Base-by-base conservation (phyloP, 2,113 vertebrate genomes). In the Hiodon alosoides region DNA sequence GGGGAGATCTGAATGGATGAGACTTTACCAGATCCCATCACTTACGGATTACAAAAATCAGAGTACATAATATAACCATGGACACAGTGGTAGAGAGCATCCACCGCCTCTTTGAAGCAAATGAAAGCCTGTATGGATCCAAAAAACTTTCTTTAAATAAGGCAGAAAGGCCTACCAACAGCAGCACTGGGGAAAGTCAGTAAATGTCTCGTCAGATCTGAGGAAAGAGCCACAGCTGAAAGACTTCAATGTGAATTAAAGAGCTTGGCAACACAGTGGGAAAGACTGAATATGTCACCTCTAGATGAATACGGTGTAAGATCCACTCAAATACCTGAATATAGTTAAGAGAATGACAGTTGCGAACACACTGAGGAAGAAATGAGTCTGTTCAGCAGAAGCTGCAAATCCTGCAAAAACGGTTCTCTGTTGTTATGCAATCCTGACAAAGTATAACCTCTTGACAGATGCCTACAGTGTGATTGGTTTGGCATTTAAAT, bases 401-500 rank as follows among this genome's bases (percentile, higher is more conserved):
- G 14, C 3, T 16, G 14, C 7, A 7, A 3, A 3, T 62, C 60
- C 60, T 62, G 60, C 14, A 31, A 61, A 61, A 55, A 55, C 54
- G 4, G 9, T 55, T 5, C 54, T 55, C 54, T 57, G 54, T 57
- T 57, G 10, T 10, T 57, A 57, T 57, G 5, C 10, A 5, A 57
- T 57, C 10, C 54, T 57, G 54, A 57, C 5, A 5, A 5, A 10
- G 10, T 57, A 57, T 10, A 57, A 10, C 54, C 10, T 57, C 1
- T 7, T 57, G 54, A 57, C 54, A 57, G 54, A 57, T 57, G 54
- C 54, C 5, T 57, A 57, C 54, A n/a, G 60, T n/a, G n/a, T 11
- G 7, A 7, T 75, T 72, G 68, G 72, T 57, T 9, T 80, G 47
- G 71, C 54, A 2, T 77, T 77, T 47, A 77, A 71, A 54, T 80